phyloP scores from a whole-genome alignment of 1,140 invertebrate species.

The Bicyclus anynana region DNA sequence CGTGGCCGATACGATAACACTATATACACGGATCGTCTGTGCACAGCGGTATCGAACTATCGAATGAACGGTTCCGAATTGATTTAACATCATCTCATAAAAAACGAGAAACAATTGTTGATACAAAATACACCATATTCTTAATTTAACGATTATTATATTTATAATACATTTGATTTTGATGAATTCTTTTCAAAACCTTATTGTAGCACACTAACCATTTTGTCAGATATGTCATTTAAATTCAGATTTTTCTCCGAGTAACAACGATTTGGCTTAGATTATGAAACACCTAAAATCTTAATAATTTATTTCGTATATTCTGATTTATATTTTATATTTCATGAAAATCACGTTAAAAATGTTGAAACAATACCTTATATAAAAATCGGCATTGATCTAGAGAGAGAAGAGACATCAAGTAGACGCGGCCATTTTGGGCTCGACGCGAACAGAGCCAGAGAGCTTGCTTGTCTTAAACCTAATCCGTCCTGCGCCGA shows the following conservation, averaged over 20 bases:
- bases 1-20: conserved; percentile 55
- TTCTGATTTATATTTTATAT: conserved; percentile 48
- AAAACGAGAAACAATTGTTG: conserved; percentile 67
- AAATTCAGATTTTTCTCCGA: conserved; percentile 75
- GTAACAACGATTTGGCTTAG: conserved; percentile 71
- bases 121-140: conserved; percentile 74
- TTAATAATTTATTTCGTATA: conserved; percentile 42
- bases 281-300: conserved; percentile 56
- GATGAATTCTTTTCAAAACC: conserved; percentile 67
- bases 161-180: conserved; percentile 74
- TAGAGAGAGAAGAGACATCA: conserved; percentile 30
- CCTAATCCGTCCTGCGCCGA: conserved; percentile 3
- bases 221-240: conserved; percentile 76
- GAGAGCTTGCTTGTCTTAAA: conserved; percentile 14
- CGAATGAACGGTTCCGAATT: conserved; percentile 48
- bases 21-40: conserved; percentile 56
- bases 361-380: conserved; percentile 34
- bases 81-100: conserved; percentile 68
- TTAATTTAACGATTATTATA: conserved; percentile 72
- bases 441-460: conserved; percentile 10
- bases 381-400: conserved; percentile 34
- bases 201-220: conserved; percentile 77
- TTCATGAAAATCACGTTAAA: conserved; percentile 50
- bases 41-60: conserved; percentile 69
- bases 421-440: conserved; percentile 39